These are phyloP conservation scores for Drosophila neocordata DNA, from an alignment of 1,140 invertebrate genomes.

Conservation along the genomic window DNA sequence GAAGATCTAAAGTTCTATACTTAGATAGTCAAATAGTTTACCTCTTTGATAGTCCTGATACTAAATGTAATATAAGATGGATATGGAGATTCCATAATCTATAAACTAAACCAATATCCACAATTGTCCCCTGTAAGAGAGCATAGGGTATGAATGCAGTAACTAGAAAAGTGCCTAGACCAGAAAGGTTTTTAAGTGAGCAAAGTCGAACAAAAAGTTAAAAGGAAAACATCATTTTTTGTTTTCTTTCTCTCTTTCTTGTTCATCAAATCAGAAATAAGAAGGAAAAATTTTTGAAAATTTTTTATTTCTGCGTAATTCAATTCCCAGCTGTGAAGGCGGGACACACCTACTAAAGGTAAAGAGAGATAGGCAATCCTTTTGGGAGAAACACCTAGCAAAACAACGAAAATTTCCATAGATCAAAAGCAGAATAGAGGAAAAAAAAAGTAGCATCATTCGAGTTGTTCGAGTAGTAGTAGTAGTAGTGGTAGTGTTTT, in stretches of 20 bases:
- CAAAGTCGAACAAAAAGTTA: conserved; percentile 1
- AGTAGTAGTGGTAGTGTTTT: background rate
- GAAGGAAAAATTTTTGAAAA: background rate
- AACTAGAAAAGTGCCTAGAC: conserved; percentile 13
- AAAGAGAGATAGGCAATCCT: conserved; percentile 28
- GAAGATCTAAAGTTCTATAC: background rate
- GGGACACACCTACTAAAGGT: conserved; percentile 54
- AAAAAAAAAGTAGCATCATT: conserved; percentile 7
- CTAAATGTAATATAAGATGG: too few species aligned
- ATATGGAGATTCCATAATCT: too few species aligned
- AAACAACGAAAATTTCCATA: conserved; percentile 55
- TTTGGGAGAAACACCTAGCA: background rate
- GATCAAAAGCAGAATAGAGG: conserved; percentile 49
- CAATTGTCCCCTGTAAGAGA: background rate
- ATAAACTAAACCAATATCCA: too few species aligned
- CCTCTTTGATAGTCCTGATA: too few species aligned
- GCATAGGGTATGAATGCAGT: background rate
- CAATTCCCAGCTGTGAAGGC: conserved; percentile 11
- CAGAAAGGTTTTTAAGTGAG: conserved; percentile 9
- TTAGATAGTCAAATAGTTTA: too few species aligned
- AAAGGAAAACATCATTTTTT: background rate
- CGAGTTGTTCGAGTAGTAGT: conserved; percentile 11
- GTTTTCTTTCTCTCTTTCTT: background rate
- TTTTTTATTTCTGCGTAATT: conserved; percentile 11
- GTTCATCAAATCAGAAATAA: conserved; percentile 2